phyloP scores from a whole-genome alignment of 2,113 vertebrate species.

The Numida meleagris region DNA sequence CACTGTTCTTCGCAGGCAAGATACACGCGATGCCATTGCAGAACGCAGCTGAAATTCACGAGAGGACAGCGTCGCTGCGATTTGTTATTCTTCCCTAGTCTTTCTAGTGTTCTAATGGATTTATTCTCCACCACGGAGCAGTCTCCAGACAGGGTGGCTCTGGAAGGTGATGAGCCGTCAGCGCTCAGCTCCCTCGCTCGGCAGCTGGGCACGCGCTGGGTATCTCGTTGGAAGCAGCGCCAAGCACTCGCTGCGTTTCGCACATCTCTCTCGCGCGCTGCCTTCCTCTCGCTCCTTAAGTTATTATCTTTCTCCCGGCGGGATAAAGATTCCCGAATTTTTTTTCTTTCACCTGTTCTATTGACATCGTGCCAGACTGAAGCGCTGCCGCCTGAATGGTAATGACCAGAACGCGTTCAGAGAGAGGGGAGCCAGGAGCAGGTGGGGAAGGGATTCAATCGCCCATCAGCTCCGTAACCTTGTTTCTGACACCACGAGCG shows the following conservation, averaged over 20 bases:
- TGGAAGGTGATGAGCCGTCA: not conserved
- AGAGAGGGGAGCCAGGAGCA: not conserved
- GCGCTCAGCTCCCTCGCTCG: not conserved
- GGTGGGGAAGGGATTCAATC: not conserved
- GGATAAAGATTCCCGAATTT: not conserved
- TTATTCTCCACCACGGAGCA: not conserved
- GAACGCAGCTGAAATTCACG: not conserved
- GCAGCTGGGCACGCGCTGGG: not conserved
- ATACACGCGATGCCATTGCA: fast-evolving
- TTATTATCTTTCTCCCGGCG: not conserved
- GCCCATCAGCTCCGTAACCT: fast-evolving
- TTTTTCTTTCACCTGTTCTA: too few species aligned
- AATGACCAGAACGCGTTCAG: not conserved
- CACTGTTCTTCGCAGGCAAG: not conserved
- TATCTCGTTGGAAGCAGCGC: not conserved
- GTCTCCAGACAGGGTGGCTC: not conserved
- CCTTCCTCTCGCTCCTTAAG: not conserved
- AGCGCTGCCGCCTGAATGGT: not conserved
- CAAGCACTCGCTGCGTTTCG: not conserved
- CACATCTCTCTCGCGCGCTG: not conserved
- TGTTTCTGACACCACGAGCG: not conserved
- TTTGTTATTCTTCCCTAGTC: not conserved
- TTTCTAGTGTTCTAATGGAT: not conserved
- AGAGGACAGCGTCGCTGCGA: too few species aligned
- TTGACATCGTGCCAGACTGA: not conserved